Conservation (phyloP, 37 sponge, comb jelly and placozoan species). For the Ephydatia muelleri region DNA sequence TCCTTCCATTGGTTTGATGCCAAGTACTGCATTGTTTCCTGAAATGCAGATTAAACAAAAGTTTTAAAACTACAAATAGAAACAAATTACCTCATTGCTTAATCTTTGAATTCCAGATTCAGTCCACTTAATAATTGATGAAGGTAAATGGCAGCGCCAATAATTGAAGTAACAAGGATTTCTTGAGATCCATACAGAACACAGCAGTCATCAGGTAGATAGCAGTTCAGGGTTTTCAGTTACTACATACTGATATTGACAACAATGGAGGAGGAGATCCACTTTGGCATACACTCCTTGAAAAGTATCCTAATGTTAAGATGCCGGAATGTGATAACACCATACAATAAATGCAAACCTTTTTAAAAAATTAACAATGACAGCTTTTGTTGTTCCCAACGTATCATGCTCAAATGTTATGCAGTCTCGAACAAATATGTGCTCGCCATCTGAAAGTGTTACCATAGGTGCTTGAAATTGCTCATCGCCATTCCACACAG, state of each 20-base stretch:
- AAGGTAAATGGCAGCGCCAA: neutral
- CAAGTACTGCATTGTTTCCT: neutral
- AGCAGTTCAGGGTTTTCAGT: neutral
- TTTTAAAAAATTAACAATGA: neutral
- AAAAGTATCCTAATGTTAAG: neutral
- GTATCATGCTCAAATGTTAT: neutral
- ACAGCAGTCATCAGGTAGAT: neutral
- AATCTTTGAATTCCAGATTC: neutral
- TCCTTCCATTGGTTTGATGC: neutral
- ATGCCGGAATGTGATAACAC: neutral
- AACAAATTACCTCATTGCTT: neutral
- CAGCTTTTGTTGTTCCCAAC: neutral
- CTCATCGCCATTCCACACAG: neutral
- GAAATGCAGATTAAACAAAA: neutral
- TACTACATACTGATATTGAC: neutral
- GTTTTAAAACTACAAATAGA: neutral
- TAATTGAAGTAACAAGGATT: neutral
- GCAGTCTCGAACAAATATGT: neutral
- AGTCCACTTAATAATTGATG: neutral
- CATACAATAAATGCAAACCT: neutral
- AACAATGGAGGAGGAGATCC: neutral
- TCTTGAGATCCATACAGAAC: neutral
- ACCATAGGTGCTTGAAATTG: neutral
- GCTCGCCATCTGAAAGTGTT: neutral
- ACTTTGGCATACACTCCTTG: neutral